phyloP scores from a whole-genome alignment of 53 echinoderm and acorn worm genomes.

The Mesocentrotus franciscanus region DNA sequence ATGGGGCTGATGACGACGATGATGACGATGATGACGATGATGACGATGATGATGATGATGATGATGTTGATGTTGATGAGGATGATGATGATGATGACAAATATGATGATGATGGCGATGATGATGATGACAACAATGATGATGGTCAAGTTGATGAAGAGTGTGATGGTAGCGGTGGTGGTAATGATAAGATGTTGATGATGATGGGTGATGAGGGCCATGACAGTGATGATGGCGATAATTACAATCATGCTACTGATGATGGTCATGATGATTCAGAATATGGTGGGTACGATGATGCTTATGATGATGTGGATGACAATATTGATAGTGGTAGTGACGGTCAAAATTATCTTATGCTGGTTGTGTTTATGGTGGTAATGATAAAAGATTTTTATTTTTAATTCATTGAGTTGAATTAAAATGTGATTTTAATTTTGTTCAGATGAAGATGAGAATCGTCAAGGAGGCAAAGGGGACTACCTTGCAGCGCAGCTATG shows the following conservation, averaged over 20 bases:
- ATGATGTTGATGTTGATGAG: conserved; percentile 4
- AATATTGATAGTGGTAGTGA: background rate
- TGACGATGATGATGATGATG: background rate
- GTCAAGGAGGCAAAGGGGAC: conserved; percentile 79
- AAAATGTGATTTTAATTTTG: background rate
- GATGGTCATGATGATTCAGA: background rate
- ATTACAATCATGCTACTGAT: background rate
- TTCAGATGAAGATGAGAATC: conserved; percentile 3
- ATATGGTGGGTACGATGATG: background rate
- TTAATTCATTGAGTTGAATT: no score
- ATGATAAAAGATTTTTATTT: background rate
- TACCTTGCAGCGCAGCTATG: conserved; percentile 87
- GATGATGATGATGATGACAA: conserved; percentile 19
- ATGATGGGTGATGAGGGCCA: background rate
- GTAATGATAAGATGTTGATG: background rate
- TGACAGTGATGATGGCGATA: background rate
- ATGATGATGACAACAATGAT: background rate
- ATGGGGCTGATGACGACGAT: background rate
- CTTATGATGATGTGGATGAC: background rate
- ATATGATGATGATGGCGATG: background rate
- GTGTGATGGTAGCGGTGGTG: background rate
- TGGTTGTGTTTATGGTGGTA: background rate
- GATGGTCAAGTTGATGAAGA: background rate
- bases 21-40: background rate
- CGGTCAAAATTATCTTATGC: background rate